Evolutionary conservation across 2,888 invertebrate species (phyloP).

Genomic region (Andrena trimmerana): DNA sequence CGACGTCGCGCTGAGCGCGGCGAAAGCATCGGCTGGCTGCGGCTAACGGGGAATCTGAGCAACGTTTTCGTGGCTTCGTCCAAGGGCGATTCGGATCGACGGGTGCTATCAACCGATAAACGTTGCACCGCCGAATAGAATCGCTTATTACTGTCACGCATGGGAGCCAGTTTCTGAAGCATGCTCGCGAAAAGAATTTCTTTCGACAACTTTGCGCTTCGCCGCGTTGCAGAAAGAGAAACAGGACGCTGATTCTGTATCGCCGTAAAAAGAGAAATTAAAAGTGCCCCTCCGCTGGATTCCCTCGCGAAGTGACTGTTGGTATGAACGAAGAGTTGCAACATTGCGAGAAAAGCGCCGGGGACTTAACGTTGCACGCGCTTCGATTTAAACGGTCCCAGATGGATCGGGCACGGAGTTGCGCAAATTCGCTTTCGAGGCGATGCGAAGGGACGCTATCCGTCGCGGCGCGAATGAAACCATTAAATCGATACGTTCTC

Average conservation of each 20-base stretch:
- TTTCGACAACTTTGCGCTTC: not conserved
- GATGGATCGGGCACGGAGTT: slow-evolving; percentile 18
- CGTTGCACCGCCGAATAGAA: not conserved
- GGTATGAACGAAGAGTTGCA: not conserved
- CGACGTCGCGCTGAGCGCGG: no score
- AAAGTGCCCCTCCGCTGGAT: not conserved
- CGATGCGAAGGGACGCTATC: slow-evolving; percentile 4
- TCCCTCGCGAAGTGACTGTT: no score
- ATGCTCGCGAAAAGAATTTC: not conserved
- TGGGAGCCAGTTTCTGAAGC: no score
- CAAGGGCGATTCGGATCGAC: not conserved
- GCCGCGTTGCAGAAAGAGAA: not conserved
- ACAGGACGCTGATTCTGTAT: not conserved
- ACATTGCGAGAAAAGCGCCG: slow-evolving; percentile 19
- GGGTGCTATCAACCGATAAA: not conserved
- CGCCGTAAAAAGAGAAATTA: slow-evolving; percentile 7
- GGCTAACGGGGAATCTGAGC: not conserved
- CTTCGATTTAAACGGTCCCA: slow-evolving; percentile 38
- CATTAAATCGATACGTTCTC: slow-evolving; percentile 48
- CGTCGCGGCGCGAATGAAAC: slow-evolving; percentile 64
- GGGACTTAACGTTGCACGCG: slow-evolving; percentile 5
- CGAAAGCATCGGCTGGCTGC: not conserved
- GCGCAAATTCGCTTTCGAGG: slow-evolving; percentile 23
- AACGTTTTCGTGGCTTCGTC: not conserved
- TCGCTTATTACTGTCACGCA: not conserved